A percentile compares a stretch with the other conserved stretches of the same genome.
Evolutionary conservation across 2,888 invertebrate species (phyloP).

Genomic region (Cepaea hortensis): DNA sequence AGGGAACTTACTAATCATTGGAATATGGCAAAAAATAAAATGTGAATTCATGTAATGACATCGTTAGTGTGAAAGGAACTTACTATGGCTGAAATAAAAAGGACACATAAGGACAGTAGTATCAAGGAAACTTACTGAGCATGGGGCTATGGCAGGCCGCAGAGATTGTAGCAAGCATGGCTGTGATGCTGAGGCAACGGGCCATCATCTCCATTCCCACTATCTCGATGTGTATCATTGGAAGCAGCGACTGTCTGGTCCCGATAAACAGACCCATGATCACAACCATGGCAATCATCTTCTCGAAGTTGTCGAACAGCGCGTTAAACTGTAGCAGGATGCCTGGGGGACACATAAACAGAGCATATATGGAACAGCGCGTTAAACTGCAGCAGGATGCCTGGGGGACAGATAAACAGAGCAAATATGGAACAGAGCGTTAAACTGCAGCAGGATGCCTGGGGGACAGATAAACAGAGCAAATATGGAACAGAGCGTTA

Average conservation of each 20-base stretch:
- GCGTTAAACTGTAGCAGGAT: slow-evolving; percentile 33
- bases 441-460: no score
- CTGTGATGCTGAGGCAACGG: slow-evolving; percentile 55
- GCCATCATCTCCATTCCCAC: slow-evolving; percentile 58
- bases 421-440: no score
- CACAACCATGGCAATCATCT: slow-evolving; percentile 55
- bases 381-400: no score
- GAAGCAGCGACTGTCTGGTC: slow-evolving; percentile 56
- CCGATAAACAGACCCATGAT: slow-evolving; percentile 57
- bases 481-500: no score
- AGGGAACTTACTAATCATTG: no score
- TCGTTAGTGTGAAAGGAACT: no score
- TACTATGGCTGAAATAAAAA: no score
- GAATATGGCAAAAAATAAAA: no score
- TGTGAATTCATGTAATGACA: no score
- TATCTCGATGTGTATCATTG: slow-evolving; percentile 58
- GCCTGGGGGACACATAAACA: not conserved
- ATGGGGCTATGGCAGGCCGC: slow-evolving; percentile 53
- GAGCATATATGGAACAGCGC: not conserved
- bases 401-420: no score
- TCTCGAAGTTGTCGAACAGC: slow-evolving; percentile 51
- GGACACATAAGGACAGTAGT: not conserved
- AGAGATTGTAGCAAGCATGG: slow-evolving; percentile 53
- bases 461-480: no score
- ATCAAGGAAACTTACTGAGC: slow-evolving; percentile 54